Conservation (phyloP, 2,888 invertebrate species). For the Pandemis cinnamomeana region DNA sequence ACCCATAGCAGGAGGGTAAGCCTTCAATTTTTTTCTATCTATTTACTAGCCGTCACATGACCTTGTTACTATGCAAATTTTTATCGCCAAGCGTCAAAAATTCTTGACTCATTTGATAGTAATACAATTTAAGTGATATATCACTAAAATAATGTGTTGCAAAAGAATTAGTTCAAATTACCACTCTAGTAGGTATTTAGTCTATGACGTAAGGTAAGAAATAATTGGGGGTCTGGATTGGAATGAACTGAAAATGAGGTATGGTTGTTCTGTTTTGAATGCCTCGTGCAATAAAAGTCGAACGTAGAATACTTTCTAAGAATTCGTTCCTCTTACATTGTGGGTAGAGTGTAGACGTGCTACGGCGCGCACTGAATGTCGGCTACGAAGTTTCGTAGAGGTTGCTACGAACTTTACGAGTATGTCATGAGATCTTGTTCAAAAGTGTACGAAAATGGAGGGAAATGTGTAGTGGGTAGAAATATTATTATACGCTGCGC, state of each 20-base stretch:
- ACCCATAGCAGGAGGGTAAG: too few species aligned
- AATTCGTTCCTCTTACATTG: not conserved
- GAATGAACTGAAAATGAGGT: conserved; percentile 6
- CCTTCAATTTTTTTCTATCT: too few species aligned
- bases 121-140: too few species aligned
- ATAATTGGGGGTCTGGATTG: not conserved
- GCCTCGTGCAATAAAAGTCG: not conserved
- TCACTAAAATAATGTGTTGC: too few species aligned
- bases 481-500: not conserved
- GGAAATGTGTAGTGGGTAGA: not conserved
- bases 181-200: too few species aligned
- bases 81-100: too few species aligned
- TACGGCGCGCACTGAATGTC: not conserved
- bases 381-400: not conserved
- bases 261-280: not conserved
- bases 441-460: not conserved
- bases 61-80: too few species aligned
- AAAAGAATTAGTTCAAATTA: too few species aligned
- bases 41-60: too few species aligned
- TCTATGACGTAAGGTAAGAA: not conserved
- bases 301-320: not conserved
- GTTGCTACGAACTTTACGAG: conserved; percentile 5
- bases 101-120: too few species aligned
- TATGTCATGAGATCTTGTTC: not conserved
- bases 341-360: not conserved